Evolutionary conservation across 2,888 invertebrate genomes (phyloP), one percentile per base, ranked within the genome.

Genomic region (Eupithecia vulgata): DNA sequence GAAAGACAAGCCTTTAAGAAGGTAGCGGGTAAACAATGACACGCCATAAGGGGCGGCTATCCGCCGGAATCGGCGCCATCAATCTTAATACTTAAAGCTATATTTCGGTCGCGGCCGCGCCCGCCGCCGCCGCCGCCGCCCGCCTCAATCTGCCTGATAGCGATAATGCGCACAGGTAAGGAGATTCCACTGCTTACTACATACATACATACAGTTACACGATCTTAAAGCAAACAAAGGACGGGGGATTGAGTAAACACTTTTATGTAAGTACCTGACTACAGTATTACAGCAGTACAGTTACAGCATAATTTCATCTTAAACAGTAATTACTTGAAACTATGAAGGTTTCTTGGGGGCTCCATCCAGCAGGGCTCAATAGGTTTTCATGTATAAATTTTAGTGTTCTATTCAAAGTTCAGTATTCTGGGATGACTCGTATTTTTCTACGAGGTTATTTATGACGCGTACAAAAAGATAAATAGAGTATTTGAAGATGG

Each of bases 41-140:
- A 71, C 70, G 68, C 65, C 61, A 68, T 62, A 70, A 68, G 62
- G 37, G 70, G 68, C 61, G 25, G 72, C 65, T 72, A 72, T 72
- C 35, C 75, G 40, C 68, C 71, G 74, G 82, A 83, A 79, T 84
- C 86, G 84, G 85, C 85, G 82, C 85, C 85, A 93, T 93, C 92
- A 92, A 93, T 93, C 93, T 91, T 90, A 89, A 93, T 93, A 90
- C 89, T 86, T 87, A 85, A 88, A 89, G 91, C 87, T 87, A 91
- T 91, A 92, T 92, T 93, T 92, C 89, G 84, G 85, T 88, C 85
- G 87, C 82, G 87, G 85, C 85, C 84, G 81, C 40, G 64, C 64
- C 25, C 59, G 59, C 10, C 6, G 85, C 84, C 84, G 81, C 35
- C 35, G 34, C 8, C 59, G 59, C 48, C 42, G 42, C 57, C 59